Evolutionary conservation across 2,113 vertebrate genomes (phyloP).

Genomic region (Himantopus leucocephalus): DNA sequence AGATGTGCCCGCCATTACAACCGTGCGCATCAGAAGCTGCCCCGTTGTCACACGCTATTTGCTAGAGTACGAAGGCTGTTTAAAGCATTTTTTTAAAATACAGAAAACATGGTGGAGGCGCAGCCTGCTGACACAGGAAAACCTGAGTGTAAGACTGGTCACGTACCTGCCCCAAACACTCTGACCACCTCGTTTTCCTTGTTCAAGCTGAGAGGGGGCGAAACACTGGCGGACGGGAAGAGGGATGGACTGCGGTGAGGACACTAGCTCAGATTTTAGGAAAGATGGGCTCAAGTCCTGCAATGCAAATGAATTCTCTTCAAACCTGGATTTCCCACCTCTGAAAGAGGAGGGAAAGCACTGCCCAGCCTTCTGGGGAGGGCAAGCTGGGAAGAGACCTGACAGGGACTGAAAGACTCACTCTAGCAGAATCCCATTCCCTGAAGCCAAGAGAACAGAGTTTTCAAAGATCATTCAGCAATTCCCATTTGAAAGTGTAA

Average conservation of each 20-base stretch:
- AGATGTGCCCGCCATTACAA: not conserved
- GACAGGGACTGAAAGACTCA: not conserved
- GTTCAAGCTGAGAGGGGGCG: not conserved
- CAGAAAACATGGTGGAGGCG: not conserved
- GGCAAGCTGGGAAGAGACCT: not conserved
- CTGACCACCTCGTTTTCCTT: not conserved
- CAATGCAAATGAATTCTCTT: not conserved
- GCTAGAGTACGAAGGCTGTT: not conserved
- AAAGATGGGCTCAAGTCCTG: not conserved
- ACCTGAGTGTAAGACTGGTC: not conserved
- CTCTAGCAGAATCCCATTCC: not conserved
- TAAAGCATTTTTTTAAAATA: not conserved
- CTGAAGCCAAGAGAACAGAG: not conserved
- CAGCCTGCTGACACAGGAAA: not conserved
- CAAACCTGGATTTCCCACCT: not conserved
- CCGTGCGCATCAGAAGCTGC: fast-evolving
- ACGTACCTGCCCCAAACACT: not conserved
- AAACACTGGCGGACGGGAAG: not conserved
- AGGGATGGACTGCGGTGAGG: not conserved
- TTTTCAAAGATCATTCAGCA: not conserved
- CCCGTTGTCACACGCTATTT: not conserved
- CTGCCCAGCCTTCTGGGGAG: not conserved
- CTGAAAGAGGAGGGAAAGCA: not conserved
- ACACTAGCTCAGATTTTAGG: not conserved
- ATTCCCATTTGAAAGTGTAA: not conserved